These are phyloP conservation scores for Zingel zingel DNA, from an alignment of 2,113 vertebrate genomes.

Conservation along the genomic window DNA sequence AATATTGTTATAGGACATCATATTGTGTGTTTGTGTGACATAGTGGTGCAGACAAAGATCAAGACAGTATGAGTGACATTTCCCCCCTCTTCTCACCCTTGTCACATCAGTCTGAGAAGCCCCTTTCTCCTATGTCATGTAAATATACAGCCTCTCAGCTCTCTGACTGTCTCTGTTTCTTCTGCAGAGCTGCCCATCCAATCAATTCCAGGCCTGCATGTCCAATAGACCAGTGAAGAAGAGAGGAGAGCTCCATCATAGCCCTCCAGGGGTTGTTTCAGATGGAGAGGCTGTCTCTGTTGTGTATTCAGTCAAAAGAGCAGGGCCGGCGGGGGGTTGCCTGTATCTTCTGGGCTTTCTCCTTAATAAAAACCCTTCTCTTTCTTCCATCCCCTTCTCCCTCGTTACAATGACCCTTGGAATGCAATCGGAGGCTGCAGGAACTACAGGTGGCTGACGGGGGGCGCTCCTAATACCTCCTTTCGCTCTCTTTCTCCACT, in stretches of 20 bases:
- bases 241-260: constrained; percentile 52
- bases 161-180: constrained; percentile 10
- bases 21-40: constrained; percentile 18
- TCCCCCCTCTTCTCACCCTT: constrained; percentile 1
- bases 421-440: constrained; percentile 70
- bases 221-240: constrained; percentile 52
- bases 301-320: constrained; percentile 78
- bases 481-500: constrained; percentile 34
- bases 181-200: constrained; percentile 25
- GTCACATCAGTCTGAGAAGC: constrained; percentile 47
- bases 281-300: constrained; percentile 74
- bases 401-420: constrained; percentile 57
- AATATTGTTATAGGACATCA: not conserved
- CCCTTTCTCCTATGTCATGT: constrained; percentile 42
- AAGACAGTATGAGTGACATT: constrained; percentile 44
- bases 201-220: constrained; percentile 38
- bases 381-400: constrained; percentile 29
- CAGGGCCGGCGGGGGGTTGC: constrained; percentile 46
- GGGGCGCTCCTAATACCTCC: constrained; percentile 65
- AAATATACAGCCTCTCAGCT: constrained; percentile 46
- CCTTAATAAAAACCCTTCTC: constrained; percentile 61
- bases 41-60: constrained; percentile 35
- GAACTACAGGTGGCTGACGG: constrained; percentile 58
- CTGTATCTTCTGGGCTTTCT: constrained; percentile 71
- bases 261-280: constrained; percentile 56